Evolutionary conservation across 2,113 vertebrate species (phyloP), one percentile per base, ranked within the genome.

Genomic region (Herpailurus yagouaroundi): DNA sequence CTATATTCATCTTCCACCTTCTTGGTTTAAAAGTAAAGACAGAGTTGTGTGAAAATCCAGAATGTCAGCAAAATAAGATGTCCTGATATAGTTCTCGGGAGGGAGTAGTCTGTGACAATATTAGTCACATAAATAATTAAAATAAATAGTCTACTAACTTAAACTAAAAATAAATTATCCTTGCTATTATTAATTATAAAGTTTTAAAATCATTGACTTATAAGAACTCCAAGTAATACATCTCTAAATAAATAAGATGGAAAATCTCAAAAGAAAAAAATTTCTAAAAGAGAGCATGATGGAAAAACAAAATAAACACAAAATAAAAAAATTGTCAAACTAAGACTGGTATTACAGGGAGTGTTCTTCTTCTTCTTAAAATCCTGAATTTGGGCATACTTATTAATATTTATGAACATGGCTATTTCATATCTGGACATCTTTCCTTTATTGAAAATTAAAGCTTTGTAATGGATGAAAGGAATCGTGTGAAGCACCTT

Each of bases 171-270:
- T 48, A 57, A 12, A 11, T 33, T 38, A 14, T 23, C 7, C 2
- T 92, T 73, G 52, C 9, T n/a, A 52, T 68, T 86, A 66, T 84
- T 77, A 94, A 84, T 45, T 38, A 82, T 79, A 12, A 82, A 94
- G 63, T 18, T 38, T 95, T 4, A 55, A 96, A 77, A 86, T 18
- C 4, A 69, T 68, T 57, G 95, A 18, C 23, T 84, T 48, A 2
- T 52, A 82, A 73, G 41, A 95, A 48, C 2, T 45, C 2, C 7
- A 81, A 77, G 7, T 64, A 81, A 80, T 66, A 29, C 13, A 18
- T 77, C 96, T 96, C 27, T 80, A 95, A 92, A 87, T 55, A 83
- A 93, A 71, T 55, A 45, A 60, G 5, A 88, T 77, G n/a, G 9
- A 85, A 94, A 94, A 1, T 52, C 5, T 84, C 12, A 80, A 93